Evolutionary conservation across 53 echinoderm and acorn worm species (phyloP), one percentile per base, ranked within the genome.

Genomic region (Stichopus horrens): DNA sequence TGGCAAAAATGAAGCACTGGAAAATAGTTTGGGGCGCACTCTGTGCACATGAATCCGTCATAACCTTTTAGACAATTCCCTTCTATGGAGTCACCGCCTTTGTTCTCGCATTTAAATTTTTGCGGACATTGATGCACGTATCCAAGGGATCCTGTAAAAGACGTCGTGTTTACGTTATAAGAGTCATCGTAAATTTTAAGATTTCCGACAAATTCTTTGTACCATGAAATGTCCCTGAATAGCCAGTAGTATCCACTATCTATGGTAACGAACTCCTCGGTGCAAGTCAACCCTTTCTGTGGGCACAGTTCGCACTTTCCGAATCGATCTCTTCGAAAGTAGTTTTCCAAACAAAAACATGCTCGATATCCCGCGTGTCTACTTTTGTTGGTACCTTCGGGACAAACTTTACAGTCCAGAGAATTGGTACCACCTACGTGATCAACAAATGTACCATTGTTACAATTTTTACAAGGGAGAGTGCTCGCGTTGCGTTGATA

Each of bases 401-500:
- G 86, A 73, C 86, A 86, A n/a, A 86, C 86, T 74, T 86, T 16
- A 54, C 86, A 86, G 52, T 86, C 53, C 7, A 73, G 86, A 19
- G 73, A 51, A 73, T 53, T 53, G 74, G 52, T 55, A 54, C 86
- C 86, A 4, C 74, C 74, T 5, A 73, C 86, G 2, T 53, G 7
- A 6, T 14, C 51, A 22, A 86, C 86, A 53, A 73, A 86, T 53
- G 86, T 86, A 18, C 86, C 86, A 56, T 86, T 71, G 74, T 86
- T 86, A 23, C 86, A 86, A n/a, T 53, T 23, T 74, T 74, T 86
- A 52, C 86, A 86, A 14, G 71, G 54, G 55, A 84, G 23, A 60
- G 9, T 51, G n/a, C 51, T 65, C 56, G 13, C 19, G 4, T 16
- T 6, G 4, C 18, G 51, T 14, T 23, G 53, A 8, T 14, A 54